Conservation (phyloP, 2,113 vertebrate species). For the Puffinus mauretanicus region DNA sequence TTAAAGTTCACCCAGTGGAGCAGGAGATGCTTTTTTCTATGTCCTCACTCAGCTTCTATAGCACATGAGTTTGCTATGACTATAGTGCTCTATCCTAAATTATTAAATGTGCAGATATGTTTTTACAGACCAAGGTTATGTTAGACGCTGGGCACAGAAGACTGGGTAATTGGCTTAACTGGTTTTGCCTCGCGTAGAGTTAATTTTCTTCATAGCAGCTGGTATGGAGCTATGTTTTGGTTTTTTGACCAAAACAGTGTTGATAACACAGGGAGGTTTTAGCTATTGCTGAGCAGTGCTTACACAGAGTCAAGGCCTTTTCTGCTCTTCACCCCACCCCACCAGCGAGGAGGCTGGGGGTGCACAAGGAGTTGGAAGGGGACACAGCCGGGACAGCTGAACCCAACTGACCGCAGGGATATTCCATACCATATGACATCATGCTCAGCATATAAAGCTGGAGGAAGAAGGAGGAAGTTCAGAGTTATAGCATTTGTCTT, state of each 20-base stretch:
- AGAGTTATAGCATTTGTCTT: background rate
- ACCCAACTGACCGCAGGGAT: background rate
- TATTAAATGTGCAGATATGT: background rate
- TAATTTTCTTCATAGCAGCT: background rate
- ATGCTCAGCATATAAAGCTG: background rate
- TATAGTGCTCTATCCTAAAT: background rate
- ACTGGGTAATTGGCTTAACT: background rate
- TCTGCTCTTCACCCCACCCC: fast-evolving
- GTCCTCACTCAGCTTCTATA: background rate
- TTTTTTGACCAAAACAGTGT: background rate
- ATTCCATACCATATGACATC: fast-evolving
- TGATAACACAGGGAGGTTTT: background rate
- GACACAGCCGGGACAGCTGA: background rate
- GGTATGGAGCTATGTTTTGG: background rate
- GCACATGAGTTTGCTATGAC: background rate
- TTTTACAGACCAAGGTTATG: background rate
- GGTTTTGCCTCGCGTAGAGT: background rate
- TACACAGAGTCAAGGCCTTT: background rate
- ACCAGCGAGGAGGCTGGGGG: background rate
- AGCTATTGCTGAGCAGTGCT: background rate
- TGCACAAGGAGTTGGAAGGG: background rate
- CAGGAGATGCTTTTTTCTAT: background rate
- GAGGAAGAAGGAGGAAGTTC: background rate
- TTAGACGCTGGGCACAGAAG: background rate
- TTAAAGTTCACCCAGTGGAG: background rate